phyloP scores from a whole-genome alignment of 2,797 vertebrate species.

The Pantherophis vulpinus region DNA sequence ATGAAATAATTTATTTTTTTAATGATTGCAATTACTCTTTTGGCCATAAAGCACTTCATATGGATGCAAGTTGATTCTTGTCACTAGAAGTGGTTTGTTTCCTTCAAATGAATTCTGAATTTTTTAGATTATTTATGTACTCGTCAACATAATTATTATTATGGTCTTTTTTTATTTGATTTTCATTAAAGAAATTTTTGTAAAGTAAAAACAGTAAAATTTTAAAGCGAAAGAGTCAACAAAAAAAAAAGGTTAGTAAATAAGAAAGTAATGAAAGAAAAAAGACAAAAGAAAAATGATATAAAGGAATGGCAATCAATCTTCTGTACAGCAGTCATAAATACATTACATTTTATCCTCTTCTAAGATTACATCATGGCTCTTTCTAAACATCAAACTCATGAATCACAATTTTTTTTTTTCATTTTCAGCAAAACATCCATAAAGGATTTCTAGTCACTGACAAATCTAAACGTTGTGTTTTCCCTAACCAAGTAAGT shows the following conservation, averaged over 20 bases:
- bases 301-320: neutral
- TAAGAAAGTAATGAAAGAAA: neutral
- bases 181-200: neutral
- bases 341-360: neutral
- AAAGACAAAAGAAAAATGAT: neutral
- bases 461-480: neutral
- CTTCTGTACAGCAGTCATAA: neutral
- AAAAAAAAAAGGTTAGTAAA: neutral
- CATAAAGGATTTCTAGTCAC: neutral
- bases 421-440: neutral
- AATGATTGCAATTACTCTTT: neutral
- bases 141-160: neutral
- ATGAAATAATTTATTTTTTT: neutral
- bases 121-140: neutral
- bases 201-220: neutral
- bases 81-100: neutral
- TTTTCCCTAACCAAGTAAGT: neutral
- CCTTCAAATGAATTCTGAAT: neutral
- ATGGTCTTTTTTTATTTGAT: neutral
- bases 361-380: neutral
- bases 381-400: neutral
- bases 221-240: neutral
- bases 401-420: neutral
- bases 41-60: neutral
- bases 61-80: neutral